These are phyloP conservation scores for Sebastes minor DNA, from an alignment of 2,797 vertebrate species.

Conservation along the genomic window DNA sequence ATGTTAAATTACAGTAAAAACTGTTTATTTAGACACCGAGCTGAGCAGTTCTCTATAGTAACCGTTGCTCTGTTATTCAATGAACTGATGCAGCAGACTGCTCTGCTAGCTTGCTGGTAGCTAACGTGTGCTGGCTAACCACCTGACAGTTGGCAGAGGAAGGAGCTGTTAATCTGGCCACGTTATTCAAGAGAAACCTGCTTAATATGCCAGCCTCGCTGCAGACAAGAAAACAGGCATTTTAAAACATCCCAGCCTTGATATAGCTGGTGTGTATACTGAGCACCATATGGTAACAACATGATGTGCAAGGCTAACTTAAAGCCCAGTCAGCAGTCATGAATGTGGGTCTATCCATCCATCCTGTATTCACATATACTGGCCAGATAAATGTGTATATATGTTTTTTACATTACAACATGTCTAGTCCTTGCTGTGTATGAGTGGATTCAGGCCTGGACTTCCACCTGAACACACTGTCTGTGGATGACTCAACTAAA, in stretches of 20 bases:
- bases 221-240: not conserved
- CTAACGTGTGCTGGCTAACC: constrained; percentile 48
- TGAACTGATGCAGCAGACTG: constrained; percentile 32
- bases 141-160: constrained; percentile 42
- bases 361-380: not conserved
- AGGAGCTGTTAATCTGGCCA: not conserved
- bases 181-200: not conserved
- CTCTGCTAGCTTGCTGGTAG: constrained; percentile 42
- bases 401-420: not conserved
- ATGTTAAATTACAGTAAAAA: no score
- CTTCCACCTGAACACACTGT: constrained; percentile 37
- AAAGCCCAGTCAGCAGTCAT: not conserved
- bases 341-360: not conserved
- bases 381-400: not conserved
- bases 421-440: not conserved
- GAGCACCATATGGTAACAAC: constrained; percentile 18
- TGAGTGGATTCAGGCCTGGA: constrained; percentile 9
- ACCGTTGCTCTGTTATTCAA: not conserved
- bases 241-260: not conserved
- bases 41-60: fast-evolving
- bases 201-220: constrained; percentile 36
- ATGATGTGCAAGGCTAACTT: not conserved
- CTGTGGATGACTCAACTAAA: constrained; percentile 69
- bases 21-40: not conserved
- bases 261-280: not conserved